Conservation (phyloP, 2,113 vertebrate species). For the Lycocorax pyrrhopterus region DNA sequence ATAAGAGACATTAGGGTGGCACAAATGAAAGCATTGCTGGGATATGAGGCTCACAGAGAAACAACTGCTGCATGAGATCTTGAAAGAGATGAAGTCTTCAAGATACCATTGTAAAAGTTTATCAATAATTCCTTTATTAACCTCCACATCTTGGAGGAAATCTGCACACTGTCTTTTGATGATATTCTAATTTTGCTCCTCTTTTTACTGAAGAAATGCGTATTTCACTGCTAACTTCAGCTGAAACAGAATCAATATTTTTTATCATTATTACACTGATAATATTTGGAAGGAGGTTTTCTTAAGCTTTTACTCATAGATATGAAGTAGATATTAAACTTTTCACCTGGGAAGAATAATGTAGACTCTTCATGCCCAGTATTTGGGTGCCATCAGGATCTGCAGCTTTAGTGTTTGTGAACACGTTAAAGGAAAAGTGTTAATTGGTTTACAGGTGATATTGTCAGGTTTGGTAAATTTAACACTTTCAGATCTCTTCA, state of each 20-base stretch:
- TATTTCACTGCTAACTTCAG: not conserved
- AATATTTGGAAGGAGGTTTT: not conserved
- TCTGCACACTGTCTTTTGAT: not conserved
- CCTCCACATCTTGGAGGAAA: not conserved
- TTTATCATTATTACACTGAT: not conserved
- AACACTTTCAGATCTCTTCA: not conserved
- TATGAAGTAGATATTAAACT: not conserved
- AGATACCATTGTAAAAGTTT: slow-evolving; percentile 17
- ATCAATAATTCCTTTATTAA: slow-evolving; percentile 48
- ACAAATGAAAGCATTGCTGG: not conserved
- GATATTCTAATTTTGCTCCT: slow-evolving; percentile 20
- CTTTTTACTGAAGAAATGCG: slow-evolving; percentile 7
- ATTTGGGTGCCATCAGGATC: not conserved
- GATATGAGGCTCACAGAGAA: not conserved
- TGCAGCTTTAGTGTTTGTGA: not conserved
- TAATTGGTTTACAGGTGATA: not conserved
- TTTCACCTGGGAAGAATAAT: not conserved
- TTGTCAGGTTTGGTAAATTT: not conserved
- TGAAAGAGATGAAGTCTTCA: not conserved
- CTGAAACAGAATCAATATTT: not conserved
- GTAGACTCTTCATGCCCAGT: not conserved
- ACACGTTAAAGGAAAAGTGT: not conserved
- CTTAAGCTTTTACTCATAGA: not conserved
- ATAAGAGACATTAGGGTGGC: not conserved
- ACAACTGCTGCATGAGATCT: not conserved